Conservation (phyloP, 2,888 invertebrate genomes). For the Caenorhabditis afra region DNA sequence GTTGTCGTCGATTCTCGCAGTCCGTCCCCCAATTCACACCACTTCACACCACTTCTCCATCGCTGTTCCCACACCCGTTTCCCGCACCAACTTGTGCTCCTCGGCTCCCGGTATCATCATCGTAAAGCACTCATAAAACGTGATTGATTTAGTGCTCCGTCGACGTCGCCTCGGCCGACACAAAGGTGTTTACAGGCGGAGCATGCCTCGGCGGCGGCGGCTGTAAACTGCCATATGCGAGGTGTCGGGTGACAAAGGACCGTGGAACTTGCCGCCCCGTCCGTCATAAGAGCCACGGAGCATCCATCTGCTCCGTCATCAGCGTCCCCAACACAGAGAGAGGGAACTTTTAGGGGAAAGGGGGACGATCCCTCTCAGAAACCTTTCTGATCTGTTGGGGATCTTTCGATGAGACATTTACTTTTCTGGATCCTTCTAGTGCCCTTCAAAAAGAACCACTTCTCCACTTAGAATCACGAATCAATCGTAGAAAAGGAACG, state of each 20-base stretch:
- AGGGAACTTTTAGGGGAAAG: too few relatives aligned
- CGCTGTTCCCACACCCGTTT: not conserved
- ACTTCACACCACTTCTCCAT: not conserved
- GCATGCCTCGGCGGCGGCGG: not conserved
- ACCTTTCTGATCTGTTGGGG: too few relatives aligned
- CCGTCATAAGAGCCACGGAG: too few relatives aligned
- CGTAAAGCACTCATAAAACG: conserved; percentile 36
- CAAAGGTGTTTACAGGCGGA: conserved; percentile 16
- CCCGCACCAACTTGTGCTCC: not conserved
- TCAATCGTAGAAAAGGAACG: too few relatives aligned
- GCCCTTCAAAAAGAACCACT: too few relatives aligned
- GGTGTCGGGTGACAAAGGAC: conserved; percentile 26
- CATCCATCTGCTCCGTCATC: not conserved
- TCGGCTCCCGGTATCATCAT: not conserved
- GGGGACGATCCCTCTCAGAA: too few relatives aligned
- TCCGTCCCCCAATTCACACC: not conserved
- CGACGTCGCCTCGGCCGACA: not conserved
- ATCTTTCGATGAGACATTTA: too few relatives aligned
- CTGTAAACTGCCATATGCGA: conserved; percentile 15
- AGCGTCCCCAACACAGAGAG: too few relatives aligned
- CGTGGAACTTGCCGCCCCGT: not conserved
- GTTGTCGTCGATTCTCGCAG: too few relatives aligned
- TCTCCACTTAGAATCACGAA: too few relatives aligned
- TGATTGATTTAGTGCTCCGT: conserved; percentile 54
- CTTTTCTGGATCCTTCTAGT: too few relatives aligned